Evolutionary conservation across 2,888 invertebrate species (phyloP).

Genomic region (Rhagonycha fulva): DNA sequence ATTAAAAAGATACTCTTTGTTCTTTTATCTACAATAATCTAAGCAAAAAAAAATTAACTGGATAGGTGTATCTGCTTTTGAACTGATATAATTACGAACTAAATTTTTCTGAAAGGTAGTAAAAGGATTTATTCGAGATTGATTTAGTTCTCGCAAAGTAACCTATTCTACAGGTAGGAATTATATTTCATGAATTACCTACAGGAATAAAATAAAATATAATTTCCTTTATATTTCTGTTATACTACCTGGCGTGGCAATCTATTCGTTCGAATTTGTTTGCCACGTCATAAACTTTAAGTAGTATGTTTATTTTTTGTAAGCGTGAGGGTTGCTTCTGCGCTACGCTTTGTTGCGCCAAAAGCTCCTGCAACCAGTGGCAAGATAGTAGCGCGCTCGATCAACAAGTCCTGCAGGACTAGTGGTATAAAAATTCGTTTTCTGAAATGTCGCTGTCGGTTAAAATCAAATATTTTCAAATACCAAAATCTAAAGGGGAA

Average conservation of each 20-base stretch:
- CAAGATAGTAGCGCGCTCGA: conserved; percentile 42
- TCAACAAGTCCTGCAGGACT: conserved; percentile 48
- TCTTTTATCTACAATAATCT: not conserved
- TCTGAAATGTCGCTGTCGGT: conserved; percentile 69
- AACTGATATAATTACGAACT: not conserved
- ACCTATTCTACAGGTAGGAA: not conserved
- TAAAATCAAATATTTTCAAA: conserved; percentile 69
- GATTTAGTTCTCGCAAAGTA: not conserved
- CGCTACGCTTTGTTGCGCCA: conserved; percentile 31
- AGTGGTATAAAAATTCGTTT: conserved; percentile 22
- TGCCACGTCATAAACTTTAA: not conserved
- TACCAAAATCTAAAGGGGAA: conserved; percentile 69
- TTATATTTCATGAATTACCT: not conserved
- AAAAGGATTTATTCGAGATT: not conserved
- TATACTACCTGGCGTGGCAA: not conserved
- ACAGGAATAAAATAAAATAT: not conserved
- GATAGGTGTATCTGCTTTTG: not conserved
- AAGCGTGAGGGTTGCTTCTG: conserved; percentile 33
- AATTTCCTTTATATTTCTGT: not conserved
- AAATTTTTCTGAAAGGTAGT: not conserved
- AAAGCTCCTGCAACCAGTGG: conserved; percentile 39
- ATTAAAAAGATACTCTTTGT: not conserved
- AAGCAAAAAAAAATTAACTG: not conserved
- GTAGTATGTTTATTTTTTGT: not conserved
- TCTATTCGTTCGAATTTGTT: not conserved